Evolutionary conservation across 2,888 invertebrate genomes (phyloP).

Genomic region (Drosophila picticornis): DNA sequence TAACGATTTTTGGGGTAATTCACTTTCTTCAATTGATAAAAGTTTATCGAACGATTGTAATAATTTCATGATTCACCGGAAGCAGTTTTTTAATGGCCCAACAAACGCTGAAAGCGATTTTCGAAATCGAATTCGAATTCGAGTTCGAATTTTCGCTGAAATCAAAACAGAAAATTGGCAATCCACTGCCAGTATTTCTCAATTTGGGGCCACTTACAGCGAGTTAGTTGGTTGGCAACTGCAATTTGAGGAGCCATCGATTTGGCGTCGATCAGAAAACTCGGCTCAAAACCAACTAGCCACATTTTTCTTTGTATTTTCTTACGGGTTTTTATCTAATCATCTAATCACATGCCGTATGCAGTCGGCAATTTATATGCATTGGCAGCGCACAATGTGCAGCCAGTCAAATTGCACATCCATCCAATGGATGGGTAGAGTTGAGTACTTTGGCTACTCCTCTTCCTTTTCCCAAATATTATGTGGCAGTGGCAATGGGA

Average conservation of each 20-base stretch:
- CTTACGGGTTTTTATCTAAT: constrained; percentile 22
- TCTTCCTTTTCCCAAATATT: constrained; percentile 29
- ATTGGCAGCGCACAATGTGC: constrained; percentile 11
- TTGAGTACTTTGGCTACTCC: constrained; percentile 28
- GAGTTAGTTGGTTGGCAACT: background rate
- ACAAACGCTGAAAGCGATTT: constrained; percentile 7
- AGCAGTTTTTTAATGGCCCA: background rate
- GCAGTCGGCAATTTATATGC: background rate
- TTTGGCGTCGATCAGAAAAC: constrained; percentile 1
- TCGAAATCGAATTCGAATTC: background rate
- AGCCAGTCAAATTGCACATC: constrained; percentile 31
- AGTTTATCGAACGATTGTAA: background rate
- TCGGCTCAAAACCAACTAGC: constrained; percentile 11
- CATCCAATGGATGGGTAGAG: constrained; percentile 27
- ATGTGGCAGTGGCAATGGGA: constrained; percentile 30
- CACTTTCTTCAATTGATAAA: constrained; percentile 2
- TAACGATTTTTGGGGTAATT: background rate
- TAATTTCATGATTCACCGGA: background rate
- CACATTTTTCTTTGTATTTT: background rate
- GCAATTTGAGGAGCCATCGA: constrained; percentile 7
- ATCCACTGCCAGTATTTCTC: background rate
- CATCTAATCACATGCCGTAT: constrained; percentile 24
- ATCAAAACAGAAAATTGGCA: constrained; percentile 27
- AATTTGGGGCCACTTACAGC: background rate
- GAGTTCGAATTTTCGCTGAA: constrained; percentile 9